phyloP scores from a whole-genome alignment of 2,797 vertebrate species.

The Limosa lapponica region DNA sequence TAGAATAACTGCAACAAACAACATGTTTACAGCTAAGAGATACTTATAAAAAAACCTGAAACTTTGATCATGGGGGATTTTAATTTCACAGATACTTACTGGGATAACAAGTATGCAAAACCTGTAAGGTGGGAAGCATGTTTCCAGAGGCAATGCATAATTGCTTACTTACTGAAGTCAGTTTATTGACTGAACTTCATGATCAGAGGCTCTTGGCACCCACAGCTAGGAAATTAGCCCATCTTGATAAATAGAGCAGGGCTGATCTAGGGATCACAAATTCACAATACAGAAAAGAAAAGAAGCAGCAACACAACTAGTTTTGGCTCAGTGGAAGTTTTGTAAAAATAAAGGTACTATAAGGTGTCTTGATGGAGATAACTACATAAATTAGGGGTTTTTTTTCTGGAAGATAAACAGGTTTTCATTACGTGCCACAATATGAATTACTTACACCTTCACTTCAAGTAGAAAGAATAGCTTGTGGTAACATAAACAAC shows the following conservation, averaged over 20 bases:
- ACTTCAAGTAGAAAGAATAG: slow-evolving; percentile 28
- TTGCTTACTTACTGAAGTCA: slow-evolving; percentile 77
- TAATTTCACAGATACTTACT: slow-evolving; percentile 77
- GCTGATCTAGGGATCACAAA: slow-evolving; percentile 39
- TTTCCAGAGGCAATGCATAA: slow-evolving; percentile 76
- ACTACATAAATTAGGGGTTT: not conserved
- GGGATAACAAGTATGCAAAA: slow-evolving; percentile 77
- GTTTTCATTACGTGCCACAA: not conserved
- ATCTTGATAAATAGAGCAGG: slow-evolving; percentile 48
- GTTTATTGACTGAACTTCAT: slow-evolving; percentile 73
- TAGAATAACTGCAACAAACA: slow-evolving; percentile 74
- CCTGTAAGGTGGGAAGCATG: slow-evolving; percentile 67
- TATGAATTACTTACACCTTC: slow-evolving; percentile 10
- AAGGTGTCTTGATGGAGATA: not conserved
- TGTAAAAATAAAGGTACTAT: not conserved
- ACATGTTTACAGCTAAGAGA: slow-evolving; percentile 73
- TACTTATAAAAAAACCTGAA: slow-evolving; percentile 66
- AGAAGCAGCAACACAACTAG: not conserved
- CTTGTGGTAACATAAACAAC: slow-evolving; percentile 52
- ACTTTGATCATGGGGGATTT: slow-evolving; percentile 76
- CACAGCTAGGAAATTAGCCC: slow-evolving; percentile 63
- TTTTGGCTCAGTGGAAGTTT: not conserved
- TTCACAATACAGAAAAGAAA: not conserved
- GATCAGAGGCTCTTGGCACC: slow-evolving; percentile 68
- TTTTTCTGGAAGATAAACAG: slow-evolving; percentile 38